A percentile compares a stretch with the other conserved stretches of the same genome.
phyloP scores from a whole-genome alignment of 2,797 vertebrate genomes.

The Scolopax bukidnonensis region DNA sequence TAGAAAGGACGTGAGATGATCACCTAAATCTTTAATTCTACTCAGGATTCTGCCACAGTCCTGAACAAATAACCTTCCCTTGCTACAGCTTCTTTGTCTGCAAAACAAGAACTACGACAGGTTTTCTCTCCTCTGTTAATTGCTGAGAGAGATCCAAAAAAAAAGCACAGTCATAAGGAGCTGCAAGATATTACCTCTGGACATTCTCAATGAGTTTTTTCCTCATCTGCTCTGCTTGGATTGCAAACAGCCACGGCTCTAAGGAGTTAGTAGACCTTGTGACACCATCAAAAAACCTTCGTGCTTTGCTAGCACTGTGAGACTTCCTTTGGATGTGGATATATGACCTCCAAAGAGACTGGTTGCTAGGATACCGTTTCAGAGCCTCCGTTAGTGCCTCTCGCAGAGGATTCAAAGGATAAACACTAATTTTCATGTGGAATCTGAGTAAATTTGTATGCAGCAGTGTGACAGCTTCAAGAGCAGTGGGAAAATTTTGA shows the following conservation, averaged over 20 bases:
- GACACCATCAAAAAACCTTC: conserved; percentile 88
- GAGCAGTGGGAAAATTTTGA: conserved; percentile 52
- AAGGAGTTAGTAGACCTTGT: conserved; percentile 77
- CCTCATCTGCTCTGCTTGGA: conserved; percentile 89
- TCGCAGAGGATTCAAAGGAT: conserved; percentile 86
- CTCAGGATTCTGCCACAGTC: background rate
- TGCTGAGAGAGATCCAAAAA: background rate
- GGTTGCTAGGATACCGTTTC: conserved; percentile 80
- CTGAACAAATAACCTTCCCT: background rate
- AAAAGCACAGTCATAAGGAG: background rate
- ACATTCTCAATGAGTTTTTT: conserved; percentile 87
- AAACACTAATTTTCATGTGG: conserved; percentile 81
- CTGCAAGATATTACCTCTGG: conserved; percentile 82
- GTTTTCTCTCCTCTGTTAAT: background rate
- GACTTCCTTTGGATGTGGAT: conserved; percentile 87
- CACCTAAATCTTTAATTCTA: background rate
- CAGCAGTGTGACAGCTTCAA: conserved; percentile 84
- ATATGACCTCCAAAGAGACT: conserved; percentile 87
- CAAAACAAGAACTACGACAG: background rate
- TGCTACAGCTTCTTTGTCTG: background rate
- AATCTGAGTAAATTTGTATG: conserved; percentile 84
- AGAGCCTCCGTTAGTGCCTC: conserved; percentile 83
- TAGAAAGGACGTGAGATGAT: background rate
- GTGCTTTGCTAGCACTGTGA: conserved; percentile 86
- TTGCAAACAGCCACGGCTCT: conserved; percentile 90